These are phyloP conservation scores for Spodoptera picta DNA, from an alignment of 2,888 invertebrate genomes.

Conservation along the genomic window DNA sequence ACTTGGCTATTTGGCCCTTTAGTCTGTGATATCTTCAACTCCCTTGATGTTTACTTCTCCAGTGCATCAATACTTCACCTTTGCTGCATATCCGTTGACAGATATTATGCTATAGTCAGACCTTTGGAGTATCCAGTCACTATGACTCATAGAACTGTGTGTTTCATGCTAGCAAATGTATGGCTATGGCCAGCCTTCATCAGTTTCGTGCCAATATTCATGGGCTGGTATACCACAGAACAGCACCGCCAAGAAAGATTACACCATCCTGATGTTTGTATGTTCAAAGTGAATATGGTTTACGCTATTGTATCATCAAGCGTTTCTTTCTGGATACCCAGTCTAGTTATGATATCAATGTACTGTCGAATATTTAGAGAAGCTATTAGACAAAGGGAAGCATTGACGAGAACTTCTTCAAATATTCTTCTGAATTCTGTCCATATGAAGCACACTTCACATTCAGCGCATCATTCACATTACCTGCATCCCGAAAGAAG, in stretches of 20 bases:
- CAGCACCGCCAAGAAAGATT: constrained; percentile 91
- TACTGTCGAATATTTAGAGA: constrained; percentile 95
- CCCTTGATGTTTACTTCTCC: constrained; percentile 97
- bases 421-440: constrained; percentile 95
- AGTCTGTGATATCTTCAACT: constrained; percentile 98
- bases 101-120: constrained; percentile 96
- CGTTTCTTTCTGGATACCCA: constrained; percentile 97
- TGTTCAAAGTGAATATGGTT: constrained; percentile 95
- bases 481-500: constrained; percentile 83
- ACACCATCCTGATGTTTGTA: constrained; percentile 92
- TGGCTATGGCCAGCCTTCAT: constrained; percentile 98
- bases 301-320: constrained; percentile 96
- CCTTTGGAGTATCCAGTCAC: constrained; percentile 97
- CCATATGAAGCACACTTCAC: constrained; percentile 93
- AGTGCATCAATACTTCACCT: constrained; percentile 97
- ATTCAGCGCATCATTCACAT: constrained; percentile 90
- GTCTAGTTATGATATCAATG: constrained; percentile 97
- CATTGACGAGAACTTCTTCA: constrained; percentile 94
- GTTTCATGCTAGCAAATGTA: constrained; percentile 95
- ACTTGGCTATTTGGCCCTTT: constrained; percentile 97
- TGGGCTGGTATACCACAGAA: constrained; percentile 97
- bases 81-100: constrained; percentile 97
- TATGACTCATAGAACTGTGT: constrained; percentile 95
- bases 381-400: constrained; percentile 94
- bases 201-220: constrained; percentile 97